Evolutionary conservation across 2,888 invertebrate genomes (phyloP).

Genomic region (Xanthorhoe designata): DNA sequence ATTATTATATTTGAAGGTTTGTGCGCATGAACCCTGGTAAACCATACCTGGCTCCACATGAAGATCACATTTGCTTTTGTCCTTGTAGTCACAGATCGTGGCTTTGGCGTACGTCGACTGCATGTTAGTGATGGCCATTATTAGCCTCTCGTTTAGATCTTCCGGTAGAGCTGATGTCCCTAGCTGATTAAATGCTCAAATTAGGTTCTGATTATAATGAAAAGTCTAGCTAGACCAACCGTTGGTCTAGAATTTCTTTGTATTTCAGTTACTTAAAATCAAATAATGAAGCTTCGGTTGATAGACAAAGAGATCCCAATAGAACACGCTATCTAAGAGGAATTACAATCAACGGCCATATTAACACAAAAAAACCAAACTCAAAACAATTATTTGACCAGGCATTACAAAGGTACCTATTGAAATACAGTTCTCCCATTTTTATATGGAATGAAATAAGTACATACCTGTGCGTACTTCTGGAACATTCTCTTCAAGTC

Average conservation of each 20-base stretch:
- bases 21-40: background rate
- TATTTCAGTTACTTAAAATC: too few relatives aligned
- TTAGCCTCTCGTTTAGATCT: conserved; percentile 86
- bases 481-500: conserved; percentile 90
- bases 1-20: too few relatives aligned
- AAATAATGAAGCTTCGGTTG: too few relatives aligned
- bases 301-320: too few relatives aligned
- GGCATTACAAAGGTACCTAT: background rate
- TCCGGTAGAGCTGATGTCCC: conserved; percentile 91
- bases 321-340: too few relatives aligned
- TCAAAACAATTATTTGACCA: background rate
- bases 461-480: conserved; percentile 78
- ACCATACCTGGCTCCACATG: conserved; percentile 89
- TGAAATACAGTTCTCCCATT: background rate
- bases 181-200: conserved; percentile 58
- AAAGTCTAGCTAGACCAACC: too few relatives aligned
- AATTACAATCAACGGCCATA: too few relatives aligned
- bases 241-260: too few relatives aligned
- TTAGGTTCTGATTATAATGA: too few relatives aligned
- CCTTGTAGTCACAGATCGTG: conserved; percentile 89
- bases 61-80: conserved; percentile 88
- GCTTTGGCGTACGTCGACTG: conserved; percentile 91
- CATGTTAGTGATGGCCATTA: conserved; percentile 89
- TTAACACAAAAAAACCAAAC: too few relatives aligned
- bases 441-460: background rate